Conservation (phyloP, 1,140 invertebrate species). For the Ganaspis sp. region DNA sequence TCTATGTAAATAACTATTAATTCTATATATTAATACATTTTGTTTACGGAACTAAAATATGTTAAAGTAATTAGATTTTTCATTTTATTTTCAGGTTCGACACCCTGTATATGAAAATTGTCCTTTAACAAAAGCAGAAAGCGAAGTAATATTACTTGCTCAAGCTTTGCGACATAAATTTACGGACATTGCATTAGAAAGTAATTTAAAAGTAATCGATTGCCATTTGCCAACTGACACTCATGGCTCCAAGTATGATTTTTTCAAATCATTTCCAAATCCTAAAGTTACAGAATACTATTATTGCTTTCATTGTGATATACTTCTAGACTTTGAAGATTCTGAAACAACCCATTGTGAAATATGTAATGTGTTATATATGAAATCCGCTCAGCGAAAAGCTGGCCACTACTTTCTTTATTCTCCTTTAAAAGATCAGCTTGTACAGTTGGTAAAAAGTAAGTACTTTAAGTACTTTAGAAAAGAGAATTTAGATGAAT, state of each 20-base stretch:
- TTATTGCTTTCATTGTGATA: not conserved
- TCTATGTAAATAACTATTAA: too few relatives aligned
- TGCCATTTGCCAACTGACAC: not conserved
- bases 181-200: not conserved
- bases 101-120: not conserved
- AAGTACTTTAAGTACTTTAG: not conserved
- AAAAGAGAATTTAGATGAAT: not conserved
- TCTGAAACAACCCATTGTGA: not conserved
- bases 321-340: not conserved
- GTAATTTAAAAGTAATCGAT: not conserved
- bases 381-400: not conserved
- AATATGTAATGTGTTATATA: not conserved
- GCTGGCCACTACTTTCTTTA: constrained; percentile 12
- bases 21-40: too few relatives aligned
- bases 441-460: not conserved
- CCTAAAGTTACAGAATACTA: not conserved
- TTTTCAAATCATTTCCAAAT: not conserved
- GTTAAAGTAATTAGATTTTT: not conserved
- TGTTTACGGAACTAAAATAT: too few relatives aligned
- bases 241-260: not conserved
- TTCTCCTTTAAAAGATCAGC: not conserved
- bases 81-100: not conserved
- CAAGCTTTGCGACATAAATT: not conserved
- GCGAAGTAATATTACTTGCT: not conserved
- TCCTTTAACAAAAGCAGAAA: not conserved